Conservation (phyloP, 2,888 invertebrate species). For the Acheta domesticus region DNA sequence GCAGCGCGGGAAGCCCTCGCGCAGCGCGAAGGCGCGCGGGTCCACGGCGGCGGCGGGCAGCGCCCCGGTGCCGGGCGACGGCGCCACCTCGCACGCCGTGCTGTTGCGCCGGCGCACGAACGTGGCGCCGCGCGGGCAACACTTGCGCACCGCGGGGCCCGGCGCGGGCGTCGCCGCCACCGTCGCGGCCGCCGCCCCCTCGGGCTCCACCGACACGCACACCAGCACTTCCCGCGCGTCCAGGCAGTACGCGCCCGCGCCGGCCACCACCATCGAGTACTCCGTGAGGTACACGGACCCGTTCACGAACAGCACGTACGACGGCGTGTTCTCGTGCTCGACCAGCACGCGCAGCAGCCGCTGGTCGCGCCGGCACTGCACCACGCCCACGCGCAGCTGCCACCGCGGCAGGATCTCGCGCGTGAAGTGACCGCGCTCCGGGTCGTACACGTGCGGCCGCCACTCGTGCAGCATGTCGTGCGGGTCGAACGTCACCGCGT, state of each 20-base stretch:
- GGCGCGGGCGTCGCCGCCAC: neutral
- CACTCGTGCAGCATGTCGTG: neutral
- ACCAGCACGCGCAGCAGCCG: neutral
- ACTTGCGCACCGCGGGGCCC: neutral
- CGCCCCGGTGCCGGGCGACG: conserved; percentile 43
- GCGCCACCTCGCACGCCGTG: conserved; percentile 6
- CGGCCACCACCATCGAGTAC: neutral
- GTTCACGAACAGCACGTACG: neutral
- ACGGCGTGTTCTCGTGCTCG: neutral
- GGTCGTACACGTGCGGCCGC: neutral
- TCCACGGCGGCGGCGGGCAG: conserved; percentile 35
- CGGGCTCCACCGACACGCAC: neutral
- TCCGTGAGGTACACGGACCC: neutral
- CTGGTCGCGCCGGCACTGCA: neutral
- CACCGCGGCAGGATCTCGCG: neutral
- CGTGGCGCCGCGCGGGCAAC: neutral
- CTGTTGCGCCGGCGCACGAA: neutral
- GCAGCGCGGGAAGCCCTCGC: neutral
- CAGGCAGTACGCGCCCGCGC: neutral
- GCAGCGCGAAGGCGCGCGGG: neutral
- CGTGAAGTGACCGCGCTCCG: neutral
- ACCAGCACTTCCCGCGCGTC: neutral
- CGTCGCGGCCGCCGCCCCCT: too few relatives aligned
- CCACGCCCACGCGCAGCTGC: neutral
- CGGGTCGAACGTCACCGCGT: neutral